Evolutionary conservation across 2,888 invertebrate species (phyloP), one percentile per base, ranked within the genome.

Genomic region (Maniola hyperantus): DNA sequence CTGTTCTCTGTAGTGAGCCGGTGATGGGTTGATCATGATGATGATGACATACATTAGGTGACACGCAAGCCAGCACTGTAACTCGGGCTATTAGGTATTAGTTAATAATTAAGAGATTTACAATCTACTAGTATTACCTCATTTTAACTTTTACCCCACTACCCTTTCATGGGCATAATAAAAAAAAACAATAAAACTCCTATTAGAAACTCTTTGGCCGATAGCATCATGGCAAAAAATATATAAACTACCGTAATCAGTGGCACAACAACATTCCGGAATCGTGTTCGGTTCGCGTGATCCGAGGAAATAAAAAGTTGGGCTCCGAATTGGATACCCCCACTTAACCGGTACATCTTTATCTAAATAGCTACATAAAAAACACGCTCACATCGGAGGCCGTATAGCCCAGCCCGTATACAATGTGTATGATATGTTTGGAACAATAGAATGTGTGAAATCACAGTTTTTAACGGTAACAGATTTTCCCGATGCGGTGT

Each of bases 331-430:
- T 90, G 89, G 89, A 91, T 86, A 85, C 85, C 85, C 77, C 82
- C 83, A 85, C 83, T 88, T 84, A 86, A 87, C 83, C 83, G 82
- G 77, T 82, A 88, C 88, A 89, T 89, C 87, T 89, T 83, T 88
- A 89, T 88, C 87, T 86, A 88, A 89, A 89, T 88, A 83, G 83
- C 72, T 73, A 79, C 79, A 82, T 85, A 84, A 85, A 65, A 59
- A 50, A 87, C 81, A 66, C 65, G 48, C 48, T 54, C 44, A 51
- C 26, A 26, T 26, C 2, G 26, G 26, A 26, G 26, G 26, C 26
- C 26, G 26, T 26, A 26, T 26, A 26, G 48, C 51, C 54, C 44
- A 18, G 33, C 60, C 61, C n/a, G n/a, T n/a, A n/a, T 55, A 20
- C 42, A 42, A 54, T 20, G 59, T 57, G 48, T 68, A 44, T 42